Base-by-base conservation (phyloP, 2,797 vertebrate species). In the Amazona finschi region DNA sequence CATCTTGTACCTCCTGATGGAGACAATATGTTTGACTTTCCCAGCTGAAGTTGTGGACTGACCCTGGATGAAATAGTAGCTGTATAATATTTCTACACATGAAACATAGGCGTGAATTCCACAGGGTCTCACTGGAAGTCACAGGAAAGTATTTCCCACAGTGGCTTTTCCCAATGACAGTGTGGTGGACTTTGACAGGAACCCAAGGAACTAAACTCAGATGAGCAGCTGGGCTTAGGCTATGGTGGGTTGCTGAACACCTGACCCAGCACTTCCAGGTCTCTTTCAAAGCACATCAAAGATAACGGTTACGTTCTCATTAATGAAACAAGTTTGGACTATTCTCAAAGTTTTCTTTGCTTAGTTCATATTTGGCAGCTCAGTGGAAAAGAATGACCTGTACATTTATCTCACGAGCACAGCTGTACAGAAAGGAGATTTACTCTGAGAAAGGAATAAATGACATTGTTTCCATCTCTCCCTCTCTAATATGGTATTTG, bases 141-240 rank as follows among this genome's bases (percentile, higher is more conserved):
- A 16, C 2, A 41, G 15, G 41, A 70, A 91, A 76, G 66, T 43
- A 44, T 53, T 69, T 76, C 25, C 10, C 4, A 3, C 0, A 0
- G 9, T 17, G 6, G 1, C 17, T 76, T 85, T 53, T 64, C 15
- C 5, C 15, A n/a, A 0, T 25, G 62, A 43, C 24, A 55, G 8
- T 15, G 9, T 16, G 31, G 3, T 41, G 13, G 15, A 7, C 14
- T 91, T 70, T 4, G 3, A 58, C 8, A 64, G 20, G 24, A 70
- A 39, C 6, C 7, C 5, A 30, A 66, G 38, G 25, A 66, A 70
- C 19, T 30, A 49, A 47, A 7, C 4, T 7, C 33, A 78, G 30
- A 5, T 39, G 6, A 49, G 7, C 11, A 13, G 5, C 39, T 20
- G 8, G 8, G 6, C 11, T 46, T 49, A 53, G 21, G 46, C 21